These are phyloP conservation scores for Slavum lentiscoides DNA, from an alignment of 2,888 invertebrate genomes.

Conservation along the genomic window DNA sequence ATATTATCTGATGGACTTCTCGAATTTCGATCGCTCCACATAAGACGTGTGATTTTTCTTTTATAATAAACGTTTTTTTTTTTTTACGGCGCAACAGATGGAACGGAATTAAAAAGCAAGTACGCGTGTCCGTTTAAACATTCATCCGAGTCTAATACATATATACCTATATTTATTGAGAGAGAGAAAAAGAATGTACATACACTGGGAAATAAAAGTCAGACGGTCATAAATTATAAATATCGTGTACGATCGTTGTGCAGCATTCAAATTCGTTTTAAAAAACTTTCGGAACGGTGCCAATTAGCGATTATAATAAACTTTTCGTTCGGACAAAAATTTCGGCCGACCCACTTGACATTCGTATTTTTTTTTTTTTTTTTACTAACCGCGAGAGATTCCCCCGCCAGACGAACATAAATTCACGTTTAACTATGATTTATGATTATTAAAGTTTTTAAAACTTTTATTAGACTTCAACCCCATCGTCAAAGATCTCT, in stretches of 20 bases:
- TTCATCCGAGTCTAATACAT: too few species aligned
- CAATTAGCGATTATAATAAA: conserved; percentile 34
- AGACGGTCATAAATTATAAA: not conserved
- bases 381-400: conserved; percentile 28
- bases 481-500: not conserved
- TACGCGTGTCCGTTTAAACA: too few species aligned
- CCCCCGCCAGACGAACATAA: conserved; percentile 11
- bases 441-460: conserved; percentile 40
- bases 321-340: conserved; percentile 29
- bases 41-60: too few species aligned
- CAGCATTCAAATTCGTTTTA: not conserved
- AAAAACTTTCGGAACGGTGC: conserved; percentile 26
- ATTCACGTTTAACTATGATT: conserved; percentile 37
- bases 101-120: not conserved
- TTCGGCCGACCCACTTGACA: conserved; percentile 16
- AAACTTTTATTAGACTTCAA: conserved; percentile 36
- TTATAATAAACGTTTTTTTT: too few species aligned
- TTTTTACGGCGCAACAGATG: not conserved
- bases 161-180: too few species aligned
- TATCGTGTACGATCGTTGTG: not conserved
- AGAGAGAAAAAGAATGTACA: not conserved
- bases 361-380: conserved; percentile 5
- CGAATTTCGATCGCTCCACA: too few species aligned
- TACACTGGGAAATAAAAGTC: not conserved
- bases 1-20: too few species aligned